Evolutionary conservation across 1,140 invertebrate species (phyloP).

Genomic region (Magallana angulata): DNA sequence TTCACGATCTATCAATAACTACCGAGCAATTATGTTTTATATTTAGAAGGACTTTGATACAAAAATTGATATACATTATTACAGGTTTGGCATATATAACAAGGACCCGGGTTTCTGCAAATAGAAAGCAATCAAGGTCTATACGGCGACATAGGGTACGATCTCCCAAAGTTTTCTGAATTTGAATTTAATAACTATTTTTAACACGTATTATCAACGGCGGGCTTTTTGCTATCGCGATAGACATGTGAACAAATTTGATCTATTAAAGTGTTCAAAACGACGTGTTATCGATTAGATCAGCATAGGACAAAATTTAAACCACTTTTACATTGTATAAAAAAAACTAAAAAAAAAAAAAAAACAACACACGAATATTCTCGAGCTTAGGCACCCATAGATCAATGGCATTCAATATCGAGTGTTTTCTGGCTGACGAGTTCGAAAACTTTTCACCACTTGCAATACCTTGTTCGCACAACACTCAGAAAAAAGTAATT

Average conservation of each 20-base stretch:
- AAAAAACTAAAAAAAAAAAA: not conserved
- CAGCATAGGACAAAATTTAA: conserved; percentile 8
- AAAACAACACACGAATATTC: not conserved
- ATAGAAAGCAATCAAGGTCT: not conserved
- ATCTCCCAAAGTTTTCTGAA: not conserved
- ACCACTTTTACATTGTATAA: conserved; percentile 22
- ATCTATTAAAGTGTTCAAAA: conserved; percentile 27
- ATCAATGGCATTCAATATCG: conserved; percentile 19
- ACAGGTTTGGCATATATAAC: not conserved
- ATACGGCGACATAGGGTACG: not conserved
- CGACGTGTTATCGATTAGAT: conserved; percentile 10
- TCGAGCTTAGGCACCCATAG: not conserved
- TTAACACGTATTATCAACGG: not conserved
- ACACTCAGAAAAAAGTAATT: conserved; percentile 8
- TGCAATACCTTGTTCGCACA: conserved; percentile 15
- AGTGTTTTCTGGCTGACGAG: not conserved
- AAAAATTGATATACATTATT: not conserved
- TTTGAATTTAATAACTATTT: conserved; percentile 29
- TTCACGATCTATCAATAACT: too few relatives aligned
- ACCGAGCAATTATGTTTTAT: too few relatives aligned
- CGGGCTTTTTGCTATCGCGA: conserved; percentile 1
- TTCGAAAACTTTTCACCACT: conserved; percentile 11
- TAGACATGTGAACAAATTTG: not conserved
- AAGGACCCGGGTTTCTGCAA: not conserved
- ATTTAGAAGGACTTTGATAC: too few relatives aligned